Percentiles rank a stretch among this genome's conserved stretches.
Evolutionary conservation across 2,113 vertebrate genomes (phyloP).

Genomic region (Psittacara wagleri): DNA sequence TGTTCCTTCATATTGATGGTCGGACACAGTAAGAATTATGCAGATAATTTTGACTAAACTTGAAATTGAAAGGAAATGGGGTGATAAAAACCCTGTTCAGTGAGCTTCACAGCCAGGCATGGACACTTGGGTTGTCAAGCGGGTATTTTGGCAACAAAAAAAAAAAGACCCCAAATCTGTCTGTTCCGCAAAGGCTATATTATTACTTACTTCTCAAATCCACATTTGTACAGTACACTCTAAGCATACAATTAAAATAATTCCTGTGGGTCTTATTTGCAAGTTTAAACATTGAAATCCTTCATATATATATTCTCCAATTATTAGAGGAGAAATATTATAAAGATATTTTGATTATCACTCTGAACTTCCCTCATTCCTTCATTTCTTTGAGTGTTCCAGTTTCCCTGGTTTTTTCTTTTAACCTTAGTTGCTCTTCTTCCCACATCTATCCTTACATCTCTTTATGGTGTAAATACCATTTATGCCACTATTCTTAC

Average conservation of each 20-base stretch:
- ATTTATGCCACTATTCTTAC: neutral
- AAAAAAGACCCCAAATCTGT: neutral
- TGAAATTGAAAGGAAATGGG: slow-evolving; percentile 11
- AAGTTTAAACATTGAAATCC: neutral
- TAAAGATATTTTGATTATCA: neutral
- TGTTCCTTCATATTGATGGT: neutral
- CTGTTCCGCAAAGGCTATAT: neutral
- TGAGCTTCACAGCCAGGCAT: neutral
- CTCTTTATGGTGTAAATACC: neutral
- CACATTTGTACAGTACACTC: neutral
- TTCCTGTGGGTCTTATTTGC: neutral
- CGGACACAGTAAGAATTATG: neutral
- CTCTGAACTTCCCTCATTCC: neutral
- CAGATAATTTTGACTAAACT: slow-evolving; percentile 3
- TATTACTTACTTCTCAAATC: neutral
- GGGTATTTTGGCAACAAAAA: neutral
- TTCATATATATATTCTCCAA: neutral
- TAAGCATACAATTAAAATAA: neutral
- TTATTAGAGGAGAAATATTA: neutral
- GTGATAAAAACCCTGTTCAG: neutral
- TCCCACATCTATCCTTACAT: neutral
- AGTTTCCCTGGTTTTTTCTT: neutral
- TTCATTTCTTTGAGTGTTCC: neutral
- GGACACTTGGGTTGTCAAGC: neutral
- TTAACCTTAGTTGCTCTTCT: neutral